Conservation (phyloP, 2,888 invertebrate species). For the Dynastes hyllus region DNA sequence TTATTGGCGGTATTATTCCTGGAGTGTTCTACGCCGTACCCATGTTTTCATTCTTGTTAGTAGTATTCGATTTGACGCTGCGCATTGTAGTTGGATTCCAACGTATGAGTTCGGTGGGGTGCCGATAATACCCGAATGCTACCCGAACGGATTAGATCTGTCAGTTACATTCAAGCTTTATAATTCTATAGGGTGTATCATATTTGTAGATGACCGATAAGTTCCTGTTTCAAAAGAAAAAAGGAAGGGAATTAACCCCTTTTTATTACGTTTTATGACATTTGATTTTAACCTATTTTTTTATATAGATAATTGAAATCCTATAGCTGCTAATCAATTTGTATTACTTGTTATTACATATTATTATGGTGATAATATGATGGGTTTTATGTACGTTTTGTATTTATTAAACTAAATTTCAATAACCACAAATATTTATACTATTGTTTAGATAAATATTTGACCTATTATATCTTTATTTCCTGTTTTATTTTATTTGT, state of each 20-base stretch:
- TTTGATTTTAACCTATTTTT: too few relatives aligned
- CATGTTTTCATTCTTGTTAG: constrained; percentile 56
- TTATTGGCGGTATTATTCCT: constrained; percentile 36
- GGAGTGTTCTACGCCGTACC: constrained; percentile 18
- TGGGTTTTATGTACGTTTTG: too few relatives aligned
- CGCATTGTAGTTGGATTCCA: constrained; percentile 52
- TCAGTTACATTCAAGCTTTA: constrained; percentile 1
- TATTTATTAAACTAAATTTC: too few relatives aligned
- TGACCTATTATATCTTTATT: too few relatives aligned
- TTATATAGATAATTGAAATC: too few relatives aligned
- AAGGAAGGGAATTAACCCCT: background rate
- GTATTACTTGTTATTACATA: too few relatives aligned
- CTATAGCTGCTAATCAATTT: too few relatives aligned
- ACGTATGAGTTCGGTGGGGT: constrained; percentile 40
- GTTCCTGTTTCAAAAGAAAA: constrained; percentile 14
- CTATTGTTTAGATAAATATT: too few relatives aligned
- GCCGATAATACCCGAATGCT: constrained; percentile 34
- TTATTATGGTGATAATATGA: too few relatives aligned
- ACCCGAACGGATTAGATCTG: constrained; percentile 44
- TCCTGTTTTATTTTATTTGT: too few relatives aligned
- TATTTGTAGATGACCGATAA: constrained; percentile 17
- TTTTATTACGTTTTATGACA: too few relatives aligned
- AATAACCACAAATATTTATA: too few relatives aligned
- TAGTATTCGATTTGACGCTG: constrained; percentile 51
- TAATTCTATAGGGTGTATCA: constrained; percentile 12